These are phyloP conservation scores for Amblyornis subalaris DNA, from an alignment of 2,113 vertebrate species.

Conservation along the genomic window DNA sequence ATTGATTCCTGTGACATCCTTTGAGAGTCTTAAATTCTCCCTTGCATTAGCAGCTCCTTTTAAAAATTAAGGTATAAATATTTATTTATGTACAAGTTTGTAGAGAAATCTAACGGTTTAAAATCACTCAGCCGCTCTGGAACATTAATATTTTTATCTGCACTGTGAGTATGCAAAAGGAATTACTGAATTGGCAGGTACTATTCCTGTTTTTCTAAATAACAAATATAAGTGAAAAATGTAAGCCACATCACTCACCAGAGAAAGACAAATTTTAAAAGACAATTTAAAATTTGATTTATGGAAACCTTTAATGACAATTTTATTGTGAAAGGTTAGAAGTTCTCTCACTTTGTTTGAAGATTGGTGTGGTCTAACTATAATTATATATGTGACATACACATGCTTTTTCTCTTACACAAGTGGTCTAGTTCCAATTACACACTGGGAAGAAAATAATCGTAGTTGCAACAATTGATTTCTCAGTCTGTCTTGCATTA, in stretches of 20 bases:
- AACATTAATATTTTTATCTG: not conserved
- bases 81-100: not conserved
- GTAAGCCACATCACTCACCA: not conserved
- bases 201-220: not conserved
- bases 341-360: not conserved
- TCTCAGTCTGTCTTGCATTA: not conserved
- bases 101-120: not conserved
- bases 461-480: not conserved
- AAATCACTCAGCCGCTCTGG: not conserved
- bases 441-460: not conserved
- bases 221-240: not conserved
- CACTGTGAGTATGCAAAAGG: not conserved
- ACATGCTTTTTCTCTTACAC: not conserved
- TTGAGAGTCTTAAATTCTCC: not conserved
- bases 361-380: not conserved
- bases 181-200: not conserved
- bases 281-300: not conserved
- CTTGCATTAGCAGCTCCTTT: not conserved
- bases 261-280: not conserved
- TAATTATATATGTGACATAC: not conserved
- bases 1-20: not conserved
- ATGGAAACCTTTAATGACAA: not conserved
- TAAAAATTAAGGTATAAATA: not conserved
- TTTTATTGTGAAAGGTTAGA: not conserved
- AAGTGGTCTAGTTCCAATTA: not conserved